phyloP scores from a whole-genome alignment of 2,888 invertebrate genomes.

The Axea sp. region DNA sequence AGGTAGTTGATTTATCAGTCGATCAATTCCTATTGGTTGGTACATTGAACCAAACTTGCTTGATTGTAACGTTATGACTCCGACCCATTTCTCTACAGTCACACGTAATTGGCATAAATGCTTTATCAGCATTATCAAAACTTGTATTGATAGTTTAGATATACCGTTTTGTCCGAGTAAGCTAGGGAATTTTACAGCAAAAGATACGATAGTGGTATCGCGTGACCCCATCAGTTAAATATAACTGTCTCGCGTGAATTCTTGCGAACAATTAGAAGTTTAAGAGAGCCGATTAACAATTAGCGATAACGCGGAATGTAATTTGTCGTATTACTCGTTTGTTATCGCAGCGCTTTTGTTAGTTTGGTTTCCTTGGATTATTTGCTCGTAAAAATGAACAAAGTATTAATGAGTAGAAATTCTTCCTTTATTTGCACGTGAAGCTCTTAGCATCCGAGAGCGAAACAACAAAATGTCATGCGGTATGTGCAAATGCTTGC shows the following conservation, averaged over 20 bases:
- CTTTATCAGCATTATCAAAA: slow-evolving; percentile 18
- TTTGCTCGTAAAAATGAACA: slow-evolving; percentile 8
- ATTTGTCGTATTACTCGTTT: slow-evolving; percentile 1
- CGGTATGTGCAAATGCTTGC: slow-evolving; percentile 47
- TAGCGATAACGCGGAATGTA: not conserved
- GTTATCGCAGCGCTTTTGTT: slow-evolving; percentile 4
- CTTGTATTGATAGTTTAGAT: slow-evolving; percentile 27
- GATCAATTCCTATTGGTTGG: no score
- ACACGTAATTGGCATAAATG: slow-evolving; percentile 11
- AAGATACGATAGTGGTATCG: slow-evolving; percentile 33
- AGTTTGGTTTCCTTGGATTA: slow-evolving; percentile 1
- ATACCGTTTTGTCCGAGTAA: slow-evolving; percentile 19
- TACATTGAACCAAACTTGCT: not conserved
- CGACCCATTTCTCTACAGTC: slow-evolving; percentile 7
- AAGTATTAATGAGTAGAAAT: slow-evolving; percentile 26
- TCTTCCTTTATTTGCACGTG: slow-evolving; percentile 41
- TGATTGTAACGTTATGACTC: not conserved
- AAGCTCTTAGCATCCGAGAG: slow-evolving; percentile 26
- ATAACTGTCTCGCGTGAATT: slow-evolving; percentile 10
- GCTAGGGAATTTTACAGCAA: not conserved
- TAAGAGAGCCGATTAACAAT: slow-evolving; percentile 9
- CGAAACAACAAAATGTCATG: slow-evolving; percentile 40
- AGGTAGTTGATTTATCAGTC: no score
- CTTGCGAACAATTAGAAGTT: slow-evolving; percentile 3
- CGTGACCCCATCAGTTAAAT: slow-evolving; percentile 22